Evolutionary conservation across 2,888 invertebrate genomes (phyloP), one percentile per base, ranked within the genome.

Genomic region (Morpho achilles): DNA sequence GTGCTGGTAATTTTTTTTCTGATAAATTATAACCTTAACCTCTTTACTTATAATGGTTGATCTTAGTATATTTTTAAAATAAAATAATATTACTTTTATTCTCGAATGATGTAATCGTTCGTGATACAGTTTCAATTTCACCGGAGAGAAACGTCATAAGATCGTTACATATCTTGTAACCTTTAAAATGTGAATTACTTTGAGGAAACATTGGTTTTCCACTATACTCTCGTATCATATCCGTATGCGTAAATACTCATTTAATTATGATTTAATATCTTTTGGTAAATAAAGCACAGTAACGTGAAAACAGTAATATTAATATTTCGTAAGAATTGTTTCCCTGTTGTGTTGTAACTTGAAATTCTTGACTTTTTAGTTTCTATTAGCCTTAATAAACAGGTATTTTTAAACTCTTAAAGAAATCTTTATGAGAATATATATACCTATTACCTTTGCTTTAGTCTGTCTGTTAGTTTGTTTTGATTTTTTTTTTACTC

Each of bases 171-270:
- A 52, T 56, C 7, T 52, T 32, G 67, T 72, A 61, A 69, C 65
- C 63, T 69, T 70, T 63, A 65, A 54, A 57, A 60, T 48, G 42
- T 59, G 46, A 54, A 54, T 64, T 58, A 57, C 51, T 56, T 49
- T 61, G 53, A 61, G 63, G 63, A 71, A 68, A 60, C 56, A 56
- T 51, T 67, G 69, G 70, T 68, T 69, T 66, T 60, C 60, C 57
- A 63, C 22, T 60, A 44, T 32, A 32, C 32, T 60, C 44, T 56
- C 52, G 50, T 50, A 22, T 60, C 44, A 58, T 74, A 73, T 75
- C 77, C 74, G 73, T 73, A 69, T 73, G 74, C 75, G 75, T 65
- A 74, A 73, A 71, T 69, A 56, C 59, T 7, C 23, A 56, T 50
- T 49, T 53, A 61, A 56, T 58, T 61, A 53, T 58, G 58, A 58